These are phyloP conservation scores for Merluccius polli DNA, from an alignment of 2,797 vertebrate species.

Conservation along the genomic window DNA sequence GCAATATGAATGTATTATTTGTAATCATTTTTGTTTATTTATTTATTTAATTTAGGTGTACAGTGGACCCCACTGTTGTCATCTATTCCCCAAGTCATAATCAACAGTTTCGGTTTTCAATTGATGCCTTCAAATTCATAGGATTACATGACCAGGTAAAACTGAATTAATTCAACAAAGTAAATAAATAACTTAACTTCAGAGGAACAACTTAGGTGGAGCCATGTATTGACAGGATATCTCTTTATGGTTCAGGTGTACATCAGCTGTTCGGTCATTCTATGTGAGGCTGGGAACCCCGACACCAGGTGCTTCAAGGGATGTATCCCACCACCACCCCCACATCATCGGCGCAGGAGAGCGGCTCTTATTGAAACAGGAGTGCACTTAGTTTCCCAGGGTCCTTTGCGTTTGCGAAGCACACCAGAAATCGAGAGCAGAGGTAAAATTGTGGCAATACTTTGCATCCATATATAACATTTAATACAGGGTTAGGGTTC, in stretches of 20 bases:
- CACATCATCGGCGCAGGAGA: slow-evolving; percentile 39
- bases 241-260: slow-evolving; percentile 60
- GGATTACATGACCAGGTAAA: slow-evolving; percentile 63
- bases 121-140: slow-evolving; percentile 73
- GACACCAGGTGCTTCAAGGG: slow-evolving; percentile 60
- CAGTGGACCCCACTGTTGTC: slow-evolving; percentile 52
- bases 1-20: neutral
- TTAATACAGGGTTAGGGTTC: neutral
- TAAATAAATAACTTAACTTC: neutral
- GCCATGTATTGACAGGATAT: neutral
- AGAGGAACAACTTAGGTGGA: neutral
- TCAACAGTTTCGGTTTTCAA: slow-evolving; percentile 53
- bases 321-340: slow-evolving; percentile 33
- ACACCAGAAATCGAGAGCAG: slow-evolving; percentile 22
- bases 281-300: slow-evolving; percentile 56
- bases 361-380: slow-evolving; percentile 45
- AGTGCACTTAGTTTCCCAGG: slow-evolving; percentile 70
- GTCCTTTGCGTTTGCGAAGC: slow-evolving; percentile 60
- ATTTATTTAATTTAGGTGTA: slow-evolving; percentile 49
- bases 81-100: slow-evolving; percentile 16
- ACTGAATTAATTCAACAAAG: neutral
- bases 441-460: slow-evolving; percentile 34
- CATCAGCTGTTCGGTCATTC: slow-evolving; percentile 69
- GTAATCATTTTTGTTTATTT: neutral
- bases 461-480: neutral